These are phyloP conservation scores for Hymenopus coronatus DNA, from an alignment of 2,888 invertebrate species.

Conservation along the genomic window DNA sequence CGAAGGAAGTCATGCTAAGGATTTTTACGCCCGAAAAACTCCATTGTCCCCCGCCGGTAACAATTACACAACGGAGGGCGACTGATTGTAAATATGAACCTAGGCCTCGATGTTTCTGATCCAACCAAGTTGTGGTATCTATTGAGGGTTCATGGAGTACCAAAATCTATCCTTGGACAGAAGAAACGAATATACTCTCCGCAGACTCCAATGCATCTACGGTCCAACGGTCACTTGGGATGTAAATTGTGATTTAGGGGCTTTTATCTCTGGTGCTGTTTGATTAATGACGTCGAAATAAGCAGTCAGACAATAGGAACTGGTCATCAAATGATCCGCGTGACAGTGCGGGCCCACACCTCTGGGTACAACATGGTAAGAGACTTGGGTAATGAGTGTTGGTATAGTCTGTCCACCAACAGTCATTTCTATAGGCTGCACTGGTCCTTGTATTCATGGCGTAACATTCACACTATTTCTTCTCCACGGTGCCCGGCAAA, in stretches of 20 bases:
- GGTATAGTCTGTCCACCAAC: background rate
- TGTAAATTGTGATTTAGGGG: background rate
- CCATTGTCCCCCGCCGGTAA: too few relatives aligned
- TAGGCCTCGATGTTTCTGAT: too few relatives aligned
- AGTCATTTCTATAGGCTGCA: too few relatives aligned
- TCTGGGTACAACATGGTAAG: background rate
- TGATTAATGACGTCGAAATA: background rate
- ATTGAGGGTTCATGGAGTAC: too few relatives aligned
- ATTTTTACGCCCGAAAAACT: too few relatives aligned
- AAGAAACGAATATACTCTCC: background rate
- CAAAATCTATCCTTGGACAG: background rate
- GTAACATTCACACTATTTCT: too few relatives aligned
- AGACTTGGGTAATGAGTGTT: background rate
- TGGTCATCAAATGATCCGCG: background rate
- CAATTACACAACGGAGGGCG: too few relatives aligned
- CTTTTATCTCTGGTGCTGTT: background rate
- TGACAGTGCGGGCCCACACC: background rate
- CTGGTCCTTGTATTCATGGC: too few relatives aligned
- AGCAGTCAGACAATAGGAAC: background rate
- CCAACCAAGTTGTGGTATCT: too few relatives aligned
- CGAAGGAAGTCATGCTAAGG: too few relatives aligned
- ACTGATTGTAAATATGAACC: too few relatives aligned
- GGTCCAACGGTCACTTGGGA: background rate
- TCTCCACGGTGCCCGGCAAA: too few relatives aligned
- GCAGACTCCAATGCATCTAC: background rate